Percentiles rank a stretch among this genome's conserved stretches.
Conservation (phyloP, 1,140 invertebrate genomes). For the Protaetia brevitarsis region DNA sequence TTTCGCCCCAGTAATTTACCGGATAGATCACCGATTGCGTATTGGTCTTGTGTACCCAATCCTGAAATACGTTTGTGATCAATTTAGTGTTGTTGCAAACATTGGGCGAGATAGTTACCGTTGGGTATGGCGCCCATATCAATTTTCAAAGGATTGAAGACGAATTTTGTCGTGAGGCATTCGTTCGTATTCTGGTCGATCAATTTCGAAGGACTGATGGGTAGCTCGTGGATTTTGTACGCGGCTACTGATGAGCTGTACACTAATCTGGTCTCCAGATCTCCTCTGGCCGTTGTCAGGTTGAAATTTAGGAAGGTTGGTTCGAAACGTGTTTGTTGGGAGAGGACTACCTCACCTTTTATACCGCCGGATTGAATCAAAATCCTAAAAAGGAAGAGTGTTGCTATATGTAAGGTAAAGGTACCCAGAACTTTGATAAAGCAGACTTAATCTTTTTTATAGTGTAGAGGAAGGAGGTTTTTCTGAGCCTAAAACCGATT, state of each 20-base stretch:
- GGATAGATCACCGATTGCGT: constrained; percentile 83
- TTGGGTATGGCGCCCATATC: constrained; percentile 56
- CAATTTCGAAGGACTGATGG: constrained; percentile 56
- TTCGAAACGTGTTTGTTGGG: constrained; percentile 80
- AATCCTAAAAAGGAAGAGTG: constrained; percentile 54
- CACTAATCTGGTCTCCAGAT: constrained; percentile 62
- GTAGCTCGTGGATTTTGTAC: constrained; percentile 69
- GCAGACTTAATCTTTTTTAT: no score
- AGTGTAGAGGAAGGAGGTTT: no score
- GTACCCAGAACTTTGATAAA: no score
- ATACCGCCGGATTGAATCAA: constrained; percentile 78
- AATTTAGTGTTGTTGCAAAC: neutral
- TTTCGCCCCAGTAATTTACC: constrained; percentile 79
- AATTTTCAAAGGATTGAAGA: constrained; percentile 69
- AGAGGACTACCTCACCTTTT: constrained; percentile 73
- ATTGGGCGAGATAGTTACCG: constrained; percentile 48
- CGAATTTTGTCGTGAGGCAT: constrained; percentile 63
- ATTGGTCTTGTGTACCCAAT: constrained; percentile 81
- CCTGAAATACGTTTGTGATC: constrained; percentile 48
- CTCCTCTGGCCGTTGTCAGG: constrained; percentile 59
- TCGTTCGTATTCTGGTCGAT: constrained; percentile 49
- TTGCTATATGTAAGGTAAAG: no score
- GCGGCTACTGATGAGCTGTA: constrained; percentile 60
- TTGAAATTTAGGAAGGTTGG: constrained; percentile 78
- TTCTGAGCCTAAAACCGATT: no score